A percentile compares a stretch with the other conserved stretches of the same genome.
phyloP scores from a whole-genome alignment of 2,888 invertebrate genomes.

The Tetheella fluctuosa region DNA sequence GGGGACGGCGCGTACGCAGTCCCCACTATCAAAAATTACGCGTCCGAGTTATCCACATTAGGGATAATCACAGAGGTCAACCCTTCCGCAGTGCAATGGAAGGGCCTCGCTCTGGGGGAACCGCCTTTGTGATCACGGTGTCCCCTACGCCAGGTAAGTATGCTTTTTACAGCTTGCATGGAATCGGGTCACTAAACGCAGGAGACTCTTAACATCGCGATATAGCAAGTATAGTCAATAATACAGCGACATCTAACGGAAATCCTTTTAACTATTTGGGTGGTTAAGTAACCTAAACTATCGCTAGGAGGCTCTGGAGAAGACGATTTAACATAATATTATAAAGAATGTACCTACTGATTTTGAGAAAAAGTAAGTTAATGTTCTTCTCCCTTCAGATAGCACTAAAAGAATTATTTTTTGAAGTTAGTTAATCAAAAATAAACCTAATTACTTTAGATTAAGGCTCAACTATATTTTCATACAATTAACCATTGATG shows the following conservation, averaged over 20 bases:
- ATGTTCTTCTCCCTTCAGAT: too few relatives aligned
- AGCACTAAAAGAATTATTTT: too few relatives aligned
- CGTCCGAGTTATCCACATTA: conserved; percentile 60
- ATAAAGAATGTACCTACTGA: too few relatives aligned
- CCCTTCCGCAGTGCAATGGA: conserved; percentile 59
- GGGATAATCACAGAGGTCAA: conserved; percentile 62
- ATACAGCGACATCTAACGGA: conserved; percentile 29
- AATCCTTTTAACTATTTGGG: not conserved
- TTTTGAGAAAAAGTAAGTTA: too few relatives aligned
- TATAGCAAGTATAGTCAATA: conserved; percentile 17
- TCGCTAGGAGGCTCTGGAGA: too few relatives aligned
- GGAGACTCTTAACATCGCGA: conserved; percentile 39
- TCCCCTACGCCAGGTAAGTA: conserved; percentile 63
- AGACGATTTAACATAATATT: too few relatives aligned
- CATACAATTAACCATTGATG: too few relatives aligned
- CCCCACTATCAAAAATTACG: conserved; percentile 61
- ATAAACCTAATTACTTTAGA: too few relatives aligned
- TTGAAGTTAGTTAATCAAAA: too few relatives aligned
- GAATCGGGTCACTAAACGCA: conserved; percentile 20
- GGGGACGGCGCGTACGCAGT: conserved; percentile 61
- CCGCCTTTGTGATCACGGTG: conserved; percentile 59
- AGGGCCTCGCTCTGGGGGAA: conserved; percentile 58
- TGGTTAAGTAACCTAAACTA: too few relatives aligned
- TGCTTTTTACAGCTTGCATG: conserved; percentile 20
- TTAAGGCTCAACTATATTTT: too few relatives aligned